These are phyloP conservation scores for Strix uralensis DNA, from an alignment of 2,113 vertebrate genomes.

Conservation along the genomic window DNA sequence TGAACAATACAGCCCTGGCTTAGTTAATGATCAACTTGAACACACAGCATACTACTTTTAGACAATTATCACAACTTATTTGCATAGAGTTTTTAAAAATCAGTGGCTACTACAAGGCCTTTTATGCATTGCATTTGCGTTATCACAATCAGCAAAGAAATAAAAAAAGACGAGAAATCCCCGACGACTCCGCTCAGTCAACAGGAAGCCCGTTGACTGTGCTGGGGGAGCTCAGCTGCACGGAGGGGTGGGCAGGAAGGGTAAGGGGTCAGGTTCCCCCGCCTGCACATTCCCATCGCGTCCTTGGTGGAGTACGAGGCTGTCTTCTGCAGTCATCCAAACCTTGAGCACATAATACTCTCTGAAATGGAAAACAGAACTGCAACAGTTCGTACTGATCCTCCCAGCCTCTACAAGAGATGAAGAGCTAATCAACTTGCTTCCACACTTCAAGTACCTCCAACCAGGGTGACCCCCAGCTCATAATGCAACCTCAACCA, in stretches of 20 bases:
- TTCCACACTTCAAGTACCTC: neutral
- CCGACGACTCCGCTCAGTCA: neutral
- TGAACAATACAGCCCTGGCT: conserved; percentile 3
- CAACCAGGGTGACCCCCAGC: neutral
- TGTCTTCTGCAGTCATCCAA: neutral
- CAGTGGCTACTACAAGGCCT: neutral
- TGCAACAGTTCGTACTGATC: neutral
- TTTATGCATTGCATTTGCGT: neutral
- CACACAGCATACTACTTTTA: neutral
- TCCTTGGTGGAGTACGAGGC: neutral
- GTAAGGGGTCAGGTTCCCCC: conserved; percentile 9
- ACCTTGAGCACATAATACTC: neutral
- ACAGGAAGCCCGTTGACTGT: neutral
- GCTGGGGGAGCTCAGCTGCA: neutral
- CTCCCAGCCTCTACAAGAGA: neutral
- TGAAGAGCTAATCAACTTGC: neutral
- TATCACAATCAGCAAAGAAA: neutral
- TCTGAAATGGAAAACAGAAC: neutral
- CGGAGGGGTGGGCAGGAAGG: conserved; percentile 29
- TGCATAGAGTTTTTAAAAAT: neutral
- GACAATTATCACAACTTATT: neutral
- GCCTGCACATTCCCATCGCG: neutral
- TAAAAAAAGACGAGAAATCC: neutral
- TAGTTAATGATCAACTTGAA: conserved; percentile 50
- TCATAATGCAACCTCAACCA: neutral